These are phyloP conservation scores for Tursiops truncatus DNA, from an alignment of 2,113 vertebrate species.

Conservation along the genomic window DNA sequence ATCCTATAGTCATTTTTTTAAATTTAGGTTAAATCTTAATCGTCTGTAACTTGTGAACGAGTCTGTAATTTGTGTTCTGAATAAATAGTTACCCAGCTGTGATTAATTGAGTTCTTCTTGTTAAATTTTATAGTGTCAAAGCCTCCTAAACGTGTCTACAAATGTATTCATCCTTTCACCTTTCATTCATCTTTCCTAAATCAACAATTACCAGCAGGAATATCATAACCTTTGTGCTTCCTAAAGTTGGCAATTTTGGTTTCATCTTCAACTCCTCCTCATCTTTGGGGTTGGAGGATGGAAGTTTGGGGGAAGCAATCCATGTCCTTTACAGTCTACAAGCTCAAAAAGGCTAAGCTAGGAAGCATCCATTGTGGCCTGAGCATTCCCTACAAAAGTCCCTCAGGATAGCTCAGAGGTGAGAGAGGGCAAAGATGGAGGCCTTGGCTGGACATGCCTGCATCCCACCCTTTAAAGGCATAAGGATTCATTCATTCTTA, in stretches of 20 bases:
- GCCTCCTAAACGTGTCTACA: neutral
- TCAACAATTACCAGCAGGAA: neutral
- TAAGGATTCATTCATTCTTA: neutral
- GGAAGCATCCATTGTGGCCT: neutral
- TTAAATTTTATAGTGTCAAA: neutral
- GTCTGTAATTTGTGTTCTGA: neutral
- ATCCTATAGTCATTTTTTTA: neutral
- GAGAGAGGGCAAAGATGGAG: neutral
- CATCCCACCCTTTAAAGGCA: neutral
- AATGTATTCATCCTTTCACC: neutral
- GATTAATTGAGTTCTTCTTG: neutral
- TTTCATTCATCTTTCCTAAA: neutral
- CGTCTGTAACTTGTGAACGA: neutral
- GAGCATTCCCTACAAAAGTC: neutral
- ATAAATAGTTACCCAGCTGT: neutral
- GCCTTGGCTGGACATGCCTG: neutral
- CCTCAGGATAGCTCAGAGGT: neutral
- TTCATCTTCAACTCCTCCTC: neutral
- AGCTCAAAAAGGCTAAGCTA: neutral
- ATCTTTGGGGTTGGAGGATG: fast-evolving
- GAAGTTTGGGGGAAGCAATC: fast-evolving
- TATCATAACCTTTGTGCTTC: neutral
- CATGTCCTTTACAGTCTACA: neutral
- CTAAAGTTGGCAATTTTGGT: neutral
- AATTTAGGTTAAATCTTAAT: neutral